Evolutionary conservation across 2,797 vertebrate genomes (phyloP).

Genomic region (Hoplostethus atlanticus): DNA sequence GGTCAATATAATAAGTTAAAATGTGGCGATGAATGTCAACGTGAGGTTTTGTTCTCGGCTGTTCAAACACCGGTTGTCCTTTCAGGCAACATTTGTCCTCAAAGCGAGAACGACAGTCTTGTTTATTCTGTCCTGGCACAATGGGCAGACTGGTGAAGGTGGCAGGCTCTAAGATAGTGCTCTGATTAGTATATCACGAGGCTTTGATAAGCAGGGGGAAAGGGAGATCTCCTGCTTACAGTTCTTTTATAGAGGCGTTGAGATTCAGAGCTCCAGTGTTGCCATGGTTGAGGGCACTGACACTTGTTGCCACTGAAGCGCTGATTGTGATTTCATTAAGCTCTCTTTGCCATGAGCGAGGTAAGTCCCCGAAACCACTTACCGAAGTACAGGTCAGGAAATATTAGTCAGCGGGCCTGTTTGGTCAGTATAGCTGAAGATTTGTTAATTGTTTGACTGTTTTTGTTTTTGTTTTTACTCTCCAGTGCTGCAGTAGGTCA

Average conservation of each 20-base stretch:
- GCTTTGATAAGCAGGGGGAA: constrained; percentile 58
- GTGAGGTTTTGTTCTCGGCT: constrained; percentile 52
- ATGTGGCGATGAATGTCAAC: constrained; percentile 61
- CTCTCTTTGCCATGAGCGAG: constrained; percentile 66
- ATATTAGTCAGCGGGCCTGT: not conserved
- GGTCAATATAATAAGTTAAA: constrained; percentile 74
- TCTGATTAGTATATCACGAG: constrained; percentile 69
- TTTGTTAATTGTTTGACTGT: constrained; percentile 5
- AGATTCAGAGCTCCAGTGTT: constrained; percentile 45
- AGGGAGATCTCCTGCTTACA: constrained; percentile 35
- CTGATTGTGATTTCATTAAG: constrained; percentile 40
- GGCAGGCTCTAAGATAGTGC: constrained; percentile 62
- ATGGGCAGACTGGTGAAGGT: constrained; percentile 52
- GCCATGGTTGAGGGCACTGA: constrained; percentile 41
- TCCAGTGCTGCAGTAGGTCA: not conserved
- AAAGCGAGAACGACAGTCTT: constrained; percentile 48
- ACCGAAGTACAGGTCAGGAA: not conserved
- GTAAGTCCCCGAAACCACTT: constrained; percentile 57
- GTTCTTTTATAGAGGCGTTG: constrained; percentile 56
- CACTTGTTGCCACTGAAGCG: constrained; percentile 26
- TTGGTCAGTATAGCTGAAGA: not conserved
- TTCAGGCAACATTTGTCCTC: constrained; percentile 67
- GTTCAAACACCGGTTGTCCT: constrained; percentile 71
- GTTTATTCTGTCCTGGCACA: constrained; percentile 66
- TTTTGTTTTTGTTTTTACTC: constrained; percentile 10